These are phyloP conservation scores for Elegia similella DNA, from an alignment of 2,888 invertebrate genomes.

Conservation along the genomic window DNA sequence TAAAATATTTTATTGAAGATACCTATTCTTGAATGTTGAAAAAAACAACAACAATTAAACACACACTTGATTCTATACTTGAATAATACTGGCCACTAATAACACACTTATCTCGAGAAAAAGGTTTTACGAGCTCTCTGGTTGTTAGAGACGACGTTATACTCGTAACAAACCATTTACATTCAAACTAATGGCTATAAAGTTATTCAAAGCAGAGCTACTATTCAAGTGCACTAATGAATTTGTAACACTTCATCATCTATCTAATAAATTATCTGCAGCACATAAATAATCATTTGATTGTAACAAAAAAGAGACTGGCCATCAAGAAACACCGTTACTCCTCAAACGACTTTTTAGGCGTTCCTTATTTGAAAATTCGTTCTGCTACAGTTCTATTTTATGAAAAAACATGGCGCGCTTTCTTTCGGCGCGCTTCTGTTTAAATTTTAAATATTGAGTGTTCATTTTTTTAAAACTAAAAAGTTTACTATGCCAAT, in stretches of 20 bases:
- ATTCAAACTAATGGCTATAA: constrained; percentile 23
- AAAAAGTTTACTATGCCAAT: no score
- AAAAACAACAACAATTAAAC: constrained; percentile 9
- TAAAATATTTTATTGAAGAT: no score
- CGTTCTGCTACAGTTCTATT: constrained; percentile 49
- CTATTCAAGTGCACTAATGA: constrained; percentile 32
- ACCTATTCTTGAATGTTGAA: not conserved
- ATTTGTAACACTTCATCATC: constrained; percentile 42
- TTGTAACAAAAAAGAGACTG: constrained; percentile 32
- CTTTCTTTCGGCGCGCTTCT: constrained; percentile 29
- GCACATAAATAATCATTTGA: constrained; percentile 43
- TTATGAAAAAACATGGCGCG: constrained; percentile 21
- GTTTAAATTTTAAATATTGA: constrained; percentile 27
- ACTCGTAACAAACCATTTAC: constrained; percentile 20
- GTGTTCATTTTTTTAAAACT: no score
- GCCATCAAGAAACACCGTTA: constrained; percentile 50
- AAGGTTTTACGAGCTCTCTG: constrained; percentile 10
- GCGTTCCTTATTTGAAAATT: constrained; percentile 52
- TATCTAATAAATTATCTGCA: constrained; percentile 42
- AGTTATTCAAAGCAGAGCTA: constrained; percentile 22
- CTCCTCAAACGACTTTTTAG: constrained; percentile 46
- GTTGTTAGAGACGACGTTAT: constrained; percentile 18
- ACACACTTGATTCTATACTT: constrained; percentile 4
- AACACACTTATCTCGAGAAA: constrained; percentile 12
- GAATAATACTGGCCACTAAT: constrained; percentile 11